Percentiles rank a stretch among this genome's conserved stretches.
Conservation (phyloP, 2,888 invertebrate species). For the Leptopterna dolabrata region DNA sequence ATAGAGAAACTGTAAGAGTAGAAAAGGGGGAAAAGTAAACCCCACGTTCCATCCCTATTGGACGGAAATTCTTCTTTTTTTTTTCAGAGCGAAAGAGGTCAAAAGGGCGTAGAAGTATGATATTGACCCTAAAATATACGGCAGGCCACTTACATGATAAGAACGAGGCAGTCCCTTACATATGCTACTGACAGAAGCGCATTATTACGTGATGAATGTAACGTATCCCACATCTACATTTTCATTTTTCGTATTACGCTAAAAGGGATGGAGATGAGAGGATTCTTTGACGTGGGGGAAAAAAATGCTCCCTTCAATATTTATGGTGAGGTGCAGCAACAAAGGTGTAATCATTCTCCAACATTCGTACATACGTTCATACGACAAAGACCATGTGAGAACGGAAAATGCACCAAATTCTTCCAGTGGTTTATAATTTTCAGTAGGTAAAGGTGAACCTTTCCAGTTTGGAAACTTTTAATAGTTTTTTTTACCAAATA, state of each 20-base stretch:
- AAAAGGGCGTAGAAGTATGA: not conserved
- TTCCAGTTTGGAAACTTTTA: no score
- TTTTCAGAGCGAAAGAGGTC: not conserved
- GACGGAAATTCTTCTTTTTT: not conserved
- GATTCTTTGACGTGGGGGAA: not conserved
- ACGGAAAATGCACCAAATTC: no score
- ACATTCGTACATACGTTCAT: no score
- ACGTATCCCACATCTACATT: not conserved
- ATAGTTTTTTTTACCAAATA: no score
- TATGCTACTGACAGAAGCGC: not conserved
- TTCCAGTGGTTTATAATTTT: no score
- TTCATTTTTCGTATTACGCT: not conserved
- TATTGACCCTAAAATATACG: slow-evolving; percentile 3
- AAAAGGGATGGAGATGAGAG: not conserved
- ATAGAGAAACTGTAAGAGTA: not conserved
- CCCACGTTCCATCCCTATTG: not conserved
- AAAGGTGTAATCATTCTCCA: no score
- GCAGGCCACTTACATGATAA: not conserved
- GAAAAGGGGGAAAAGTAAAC: not conserved
- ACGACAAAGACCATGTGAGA: no score
- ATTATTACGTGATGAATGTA: not conserved
- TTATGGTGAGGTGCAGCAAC: no score
- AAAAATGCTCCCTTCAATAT: no score
- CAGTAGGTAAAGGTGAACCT: no score
- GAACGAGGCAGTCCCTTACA: not conserved